Conservation (phyloP, 1,140 invertebrate genomes). For the Maconellicoccus hirsutus region DNA sequence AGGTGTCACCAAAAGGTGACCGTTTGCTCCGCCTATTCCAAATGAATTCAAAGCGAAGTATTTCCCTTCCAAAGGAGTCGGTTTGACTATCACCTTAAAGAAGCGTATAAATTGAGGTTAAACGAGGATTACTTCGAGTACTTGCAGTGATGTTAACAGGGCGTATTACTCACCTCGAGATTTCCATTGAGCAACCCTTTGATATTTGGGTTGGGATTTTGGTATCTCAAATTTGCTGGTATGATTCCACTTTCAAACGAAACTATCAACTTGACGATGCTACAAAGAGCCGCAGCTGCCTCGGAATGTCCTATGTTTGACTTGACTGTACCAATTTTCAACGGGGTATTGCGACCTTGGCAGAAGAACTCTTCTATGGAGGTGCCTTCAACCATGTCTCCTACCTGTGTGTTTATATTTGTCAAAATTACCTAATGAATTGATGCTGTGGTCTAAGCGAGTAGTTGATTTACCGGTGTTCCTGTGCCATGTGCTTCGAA, state of each 20-base stretch:
- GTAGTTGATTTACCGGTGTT: constrained; percentile 24
- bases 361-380: constrained; percentile 27
- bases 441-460: neutral
- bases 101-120: constrained; percentile 27
- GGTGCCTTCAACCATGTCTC: constrained; percentile 27
- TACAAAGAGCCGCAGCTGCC: constrained; percentile 46
- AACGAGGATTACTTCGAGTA: neutral
- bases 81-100: constrained; percentile 49
- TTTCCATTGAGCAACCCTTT: constrained; percentile 68
- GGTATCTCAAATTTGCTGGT: constrained; percentile 49
- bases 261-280: constrained; percentile 42
- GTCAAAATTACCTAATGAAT: neutral
- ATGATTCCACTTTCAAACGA: constrained; percentile 47
- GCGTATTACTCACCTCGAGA: no score
- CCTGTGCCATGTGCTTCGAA: constrained; percentile 32
- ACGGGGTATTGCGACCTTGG: constrained; percentile 37
- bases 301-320: constrained; percentile 64
- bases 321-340: constrained; percentile 60
- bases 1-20: constrained; percentile 52
- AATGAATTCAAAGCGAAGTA: constrained; percentile 46
- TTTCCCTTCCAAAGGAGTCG: constrained; percentile 48
- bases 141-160: no score
- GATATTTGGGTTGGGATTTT: constrained; percentile 51
- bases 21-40: constrained; percentile 50
- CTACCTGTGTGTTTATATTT: neutral